Evolutionary conservation across 2,113 vertebrate genomes (phyloP), one percentile per base, ranked within the genome.

Genomic region (Tragelaphus scriptus): DNA sequence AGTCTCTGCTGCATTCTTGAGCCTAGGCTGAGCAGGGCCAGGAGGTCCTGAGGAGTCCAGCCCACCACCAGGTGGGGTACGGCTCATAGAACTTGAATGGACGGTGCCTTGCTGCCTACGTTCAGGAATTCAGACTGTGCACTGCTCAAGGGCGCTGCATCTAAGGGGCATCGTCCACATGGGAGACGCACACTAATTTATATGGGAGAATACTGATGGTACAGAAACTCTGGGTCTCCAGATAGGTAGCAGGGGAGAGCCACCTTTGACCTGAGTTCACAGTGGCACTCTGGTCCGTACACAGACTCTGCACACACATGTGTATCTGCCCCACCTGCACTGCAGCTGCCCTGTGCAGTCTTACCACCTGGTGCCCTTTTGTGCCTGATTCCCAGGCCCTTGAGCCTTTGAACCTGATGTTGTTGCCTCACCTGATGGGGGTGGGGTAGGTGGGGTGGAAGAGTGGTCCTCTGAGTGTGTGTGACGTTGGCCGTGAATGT

Each of bases 391-490:
- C 19, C 47, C n/a, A 59, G 59, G 49, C 40, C 51, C 82, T 30
- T 14, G 17, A 75, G 86, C 59, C 68, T 44, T 58, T 30, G 59
- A 55, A 90, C 21, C 47, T 95, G 89, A 30, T 2, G 2, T 5
- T 3, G 15, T n/a, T 61, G 47, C 40, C 30, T 93, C 32, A 36
- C 30, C 16, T 32, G 49, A 6, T 32, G 61, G 28, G 30, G 17
- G n/a, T 2, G 26, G 6, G 23, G 36, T 47, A 3, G 32, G 2
- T 0, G n/a, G 25, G 10, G 44, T 6, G 19, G 2, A 32, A 36
- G 51, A 58, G 11, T 26, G 79, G 88, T 7, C 5, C n/a, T 19
- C 40, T 23, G 71, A 10, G 30, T 12, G 28, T 12, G 28, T 65
- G 36, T 44, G 23, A 56, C 12, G 7, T 25, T 9, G 51, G 32